These are phyloP conservation scores for Tamandua tetradactyla DNA, from an alignment of 2,797 vertebrate genomes.

Conservation along the genomic window DNA sequence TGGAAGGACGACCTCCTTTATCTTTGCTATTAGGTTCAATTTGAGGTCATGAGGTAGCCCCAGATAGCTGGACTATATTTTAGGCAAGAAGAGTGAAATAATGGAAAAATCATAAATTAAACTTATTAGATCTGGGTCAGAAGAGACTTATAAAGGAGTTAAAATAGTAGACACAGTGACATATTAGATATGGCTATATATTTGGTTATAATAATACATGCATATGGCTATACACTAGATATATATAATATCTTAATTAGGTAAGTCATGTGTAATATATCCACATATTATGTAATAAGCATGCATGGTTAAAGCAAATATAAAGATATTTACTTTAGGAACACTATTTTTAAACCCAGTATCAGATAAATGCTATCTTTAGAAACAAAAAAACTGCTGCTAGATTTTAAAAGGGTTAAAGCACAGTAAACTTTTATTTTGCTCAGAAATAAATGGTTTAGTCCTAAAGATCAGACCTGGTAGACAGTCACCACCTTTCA, in stretches of 20 bases:
- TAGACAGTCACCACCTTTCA: background rate
- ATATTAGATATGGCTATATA: background rate
- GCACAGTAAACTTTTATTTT: background rate
- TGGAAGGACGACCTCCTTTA: background rate
- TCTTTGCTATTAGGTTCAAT: background rate
- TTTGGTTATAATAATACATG: background rate
- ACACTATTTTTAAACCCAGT: background rate
- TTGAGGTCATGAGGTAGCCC: background rate
- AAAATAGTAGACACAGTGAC: background rate
- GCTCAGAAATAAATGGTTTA: background rate
- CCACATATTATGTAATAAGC: background rate
- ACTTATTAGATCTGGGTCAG: background rate
- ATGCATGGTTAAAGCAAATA: background rate
- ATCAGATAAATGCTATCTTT: background rate
- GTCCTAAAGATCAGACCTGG: background rate
- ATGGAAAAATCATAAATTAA: background rate
- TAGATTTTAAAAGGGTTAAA: conserved; percentile 14
- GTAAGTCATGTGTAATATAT: background rate
- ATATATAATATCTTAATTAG: background rate
- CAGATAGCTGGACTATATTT: background rate
- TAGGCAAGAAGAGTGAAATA: background rate
- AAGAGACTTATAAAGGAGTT: background rate
- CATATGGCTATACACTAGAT: background rate
- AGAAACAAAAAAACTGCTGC: background rate
- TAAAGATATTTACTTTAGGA: background rate